A percentile compares a stretch with the other conserved stretches of the same genome.
phyloP scores from a whole-genome alignment of 1,140 invertebrate genomes.

The Campoletis sonorensis region DNA sequence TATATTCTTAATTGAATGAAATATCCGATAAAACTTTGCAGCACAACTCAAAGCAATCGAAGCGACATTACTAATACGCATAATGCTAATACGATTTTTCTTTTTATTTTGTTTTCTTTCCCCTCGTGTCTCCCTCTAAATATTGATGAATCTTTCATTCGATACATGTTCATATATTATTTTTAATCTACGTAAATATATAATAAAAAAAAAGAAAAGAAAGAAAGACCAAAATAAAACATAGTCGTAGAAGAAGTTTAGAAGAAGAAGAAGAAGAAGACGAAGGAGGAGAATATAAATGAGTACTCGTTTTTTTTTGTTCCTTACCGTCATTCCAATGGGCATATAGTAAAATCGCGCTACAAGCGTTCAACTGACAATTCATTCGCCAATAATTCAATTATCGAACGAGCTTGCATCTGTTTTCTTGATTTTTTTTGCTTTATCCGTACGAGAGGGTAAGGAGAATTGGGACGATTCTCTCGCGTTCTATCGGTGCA shows the following conservation, averaged over 20 bases:
- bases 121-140: background rate
- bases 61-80: conserved; percentile 16
- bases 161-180: conserved; percentile 27
- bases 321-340: conserved; percentile 2
- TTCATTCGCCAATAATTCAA: conserved; percentile 10
- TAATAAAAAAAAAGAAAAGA: conserved; percentile 6
- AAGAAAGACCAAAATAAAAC: background rate
- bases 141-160: conserved; percentile 13
- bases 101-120: conserved; percentile 9
- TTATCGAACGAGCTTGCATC: conserved; percentile 18
- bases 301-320: background rate
- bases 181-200: background rate
- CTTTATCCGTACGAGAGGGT: conserved; percentile 15
- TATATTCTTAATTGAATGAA: background rate
- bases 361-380: background rate
- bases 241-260: background rate
- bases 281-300: background rate
- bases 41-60: conserved; percentile 16
- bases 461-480: conserved; percentile 48
- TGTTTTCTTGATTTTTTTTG: background rate
- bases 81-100: conserved; percentile 13
- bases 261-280: background rate
- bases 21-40: background rate
- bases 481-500: conserved; percentile 48
- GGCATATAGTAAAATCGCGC: background rate